Percentiles rank a stretch among this genome's conserved stretches.
phyloP scores from a whole-genome alignment of 2,113 vertebrate genomes.

The Anoplopoma fimbria region DNA sequence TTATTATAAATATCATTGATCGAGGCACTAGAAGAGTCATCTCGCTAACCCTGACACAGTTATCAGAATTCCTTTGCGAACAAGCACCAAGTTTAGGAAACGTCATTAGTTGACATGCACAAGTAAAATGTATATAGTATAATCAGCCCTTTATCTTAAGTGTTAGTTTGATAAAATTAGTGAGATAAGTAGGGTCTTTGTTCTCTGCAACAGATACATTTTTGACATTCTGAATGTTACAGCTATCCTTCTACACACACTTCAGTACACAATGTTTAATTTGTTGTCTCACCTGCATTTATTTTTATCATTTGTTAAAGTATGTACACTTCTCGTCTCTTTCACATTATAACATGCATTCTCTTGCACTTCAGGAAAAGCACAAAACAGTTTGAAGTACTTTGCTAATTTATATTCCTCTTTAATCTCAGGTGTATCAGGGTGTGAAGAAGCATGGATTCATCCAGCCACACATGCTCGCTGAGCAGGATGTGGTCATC shows the following conservation, averaged over 20 bases:
- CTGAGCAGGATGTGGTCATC: conserved; percentile 98
- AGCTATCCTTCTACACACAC: no score
- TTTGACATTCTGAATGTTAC: no score
- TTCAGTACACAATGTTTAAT: neutral
- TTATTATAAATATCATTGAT: neutral
- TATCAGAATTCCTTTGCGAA: no score
- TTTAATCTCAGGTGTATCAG: conserved; percentile 89
- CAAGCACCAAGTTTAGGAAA: no score
- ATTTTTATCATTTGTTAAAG: neutral
- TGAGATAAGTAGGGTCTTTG: no score
- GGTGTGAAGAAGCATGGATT: conserved; percentile 98
- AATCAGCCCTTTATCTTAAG: neutral
- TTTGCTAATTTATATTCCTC: neutral
- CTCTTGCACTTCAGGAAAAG: no score
- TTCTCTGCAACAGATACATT: no score
- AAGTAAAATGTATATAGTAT: neutral
- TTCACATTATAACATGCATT: neutral
- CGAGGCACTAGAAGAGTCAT: neutral
- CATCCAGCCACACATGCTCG: conserved; percentile 93
- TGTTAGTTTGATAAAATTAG: no score
- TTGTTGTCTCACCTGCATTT: neutral
- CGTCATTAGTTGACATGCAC: no score
- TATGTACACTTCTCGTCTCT: neutral
- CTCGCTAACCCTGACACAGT: neutral
- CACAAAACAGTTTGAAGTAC: neutral